Evolutionary conservation across 2,797 vertebrate species (phyloP), one percentile per base, ranked within the genome.

Genomic region (Sebastolobus altivelis): DNA sequence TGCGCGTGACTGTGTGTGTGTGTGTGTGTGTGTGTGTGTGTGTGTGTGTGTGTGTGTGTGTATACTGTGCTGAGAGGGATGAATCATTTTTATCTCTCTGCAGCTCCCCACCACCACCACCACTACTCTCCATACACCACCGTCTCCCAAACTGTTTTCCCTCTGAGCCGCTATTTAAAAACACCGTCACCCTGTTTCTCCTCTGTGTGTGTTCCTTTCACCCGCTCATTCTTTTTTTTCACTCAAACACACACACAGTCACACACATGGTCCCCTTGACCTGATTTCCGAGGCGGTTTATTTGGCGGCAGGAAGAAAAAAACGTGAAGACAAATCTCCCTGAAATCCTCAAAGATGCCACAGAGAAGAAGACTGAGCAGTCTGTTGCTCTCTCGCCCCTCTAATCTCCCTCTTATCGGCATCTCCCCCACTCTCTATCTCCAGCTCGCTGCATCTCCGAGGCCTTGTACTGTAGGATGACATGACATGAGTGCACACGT

Each of bases 81-180:
- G 85, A 92, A 93, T 91, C 83, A 89, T 91, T 89, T 91, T 93
- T 92, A 92, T 91, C 87, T 90, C 84, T 85, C 66, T 37, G 86
- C 80, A 88, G 83, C 86, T 89, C 89, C 9, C 80, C 67, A 67
- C 75, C 76, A 16, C 71, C 76, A 13, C 70, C 65, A 70, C 73
- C 76, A 13, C 70, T 60, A 46, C 71, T 66, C 75, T 84, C 60
- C 75, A 31, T 59, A 65, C 84, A 56, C 79, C 73, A 79, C 63
- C 75, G 67, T 86, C 84, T 87, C 77, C 71, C 68, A 88, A 90
- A 89, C 85, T 89, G 74, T 86, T 83, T 87, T 83, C 76, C 67
- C 79, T 81, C 79, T 75, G 75, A 81, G 82, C n/a, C 10, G 40
- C 74, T 88, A 81, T 88, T 87, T 85, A 84, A 91, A 88, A 89